phyloP scores from a whole-genome alignment of 2,113 vertebrate genomes.

The Tinamus guttatus region DNA sequence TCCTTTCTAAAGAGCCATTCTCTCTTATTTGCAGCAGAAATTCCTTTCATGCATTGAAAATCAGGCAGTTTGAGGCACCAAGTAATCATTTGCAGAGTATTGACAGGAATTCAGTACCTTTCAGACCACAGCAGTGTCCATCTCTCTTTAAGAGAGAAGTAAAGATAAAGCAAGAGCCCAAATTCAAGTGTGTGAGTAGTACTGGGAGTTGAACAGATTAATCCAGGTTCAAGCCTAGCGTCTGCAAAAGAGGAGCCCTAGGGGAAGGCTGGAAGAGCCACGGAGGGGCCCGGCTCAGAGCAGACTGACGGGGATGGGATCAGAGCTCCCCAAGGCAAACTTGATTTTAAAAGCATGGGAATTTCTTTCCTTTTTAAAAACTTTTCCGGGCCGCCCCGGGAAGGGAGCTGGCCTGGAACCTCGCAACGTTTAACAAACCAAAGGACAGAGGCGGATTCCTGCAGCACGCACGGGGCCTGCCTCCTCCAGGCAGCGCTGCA shows the following conservation, averaged over 20 bases:
- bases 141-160: neutral
- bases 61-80: neutral
- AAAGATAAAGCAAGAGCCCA: neutral
- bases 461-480: neutral
- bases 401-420: neutral
- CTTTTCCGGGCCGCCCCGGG: too few relatives aligned
- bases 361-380: too few relatives aligned
- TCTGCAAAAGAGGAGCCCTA: neutral
- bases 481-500: neutral
- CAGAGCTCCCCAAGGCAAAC: neutral
- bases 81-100: neutral
- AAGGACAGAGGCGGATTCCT: neutral
- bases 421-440: neutral
- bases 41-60: neutral
- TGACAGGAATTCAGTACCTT: fast-evolving
- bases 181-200: neutral
- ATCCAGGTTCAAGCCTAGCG: neutral
- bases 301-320: neutral
- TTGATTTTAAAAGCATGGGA: too few relatives aligned
- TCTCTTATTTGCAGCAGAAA: neutral
- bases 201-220: neutral
- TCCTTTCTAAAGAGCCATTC: neutral
- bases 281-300: neutral
- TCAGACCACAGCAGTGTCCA: neutral
- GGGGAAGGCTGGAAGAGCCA: neutral